Evolutionary conservation across 2,797 vertebrate genomes (phyloP).

Genomic region (Nyctalus aviator): DNA sequence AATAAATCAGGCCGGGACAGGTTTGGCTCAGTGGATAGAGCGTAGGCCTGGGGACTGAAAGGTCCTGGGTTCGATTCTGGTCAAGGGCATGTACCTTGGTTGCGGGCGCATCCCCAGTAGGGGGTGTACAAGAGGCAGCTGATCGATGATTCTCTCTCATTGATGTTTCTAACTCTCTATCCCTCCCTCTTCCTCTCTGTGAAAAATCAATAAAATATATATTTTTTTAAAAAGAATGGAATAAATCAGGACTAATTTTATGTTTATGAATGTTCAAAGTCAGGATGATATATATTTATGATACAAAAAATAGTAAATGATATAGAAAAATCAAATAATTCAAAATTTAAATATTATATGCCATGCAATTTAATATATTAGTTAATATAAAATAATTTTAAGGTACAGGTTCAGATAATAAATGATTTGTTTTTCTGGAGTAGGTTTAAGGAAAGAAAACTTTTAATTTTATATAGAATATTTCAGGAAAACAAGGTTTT

Average conservation of each 20-base stretch:
- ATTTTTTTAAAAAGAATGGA: too few species aligned
- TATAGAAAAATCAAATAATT: neutral
- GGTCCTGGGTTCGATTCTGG: too few species aligned
- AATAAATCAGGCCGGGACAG: neutral
- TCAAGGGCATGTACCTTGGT: too few species aligned
- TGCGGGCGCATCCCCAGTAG: too few species aligned
- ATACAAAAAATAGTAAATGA: neutral
- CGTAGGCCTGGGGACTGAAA: too few species aligned
- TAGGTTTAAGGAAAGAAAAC: neutral
- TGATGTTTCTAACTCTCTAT: too few species aligned
- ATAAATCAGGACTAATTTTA: neutral
- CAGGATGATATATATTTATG: neutral
- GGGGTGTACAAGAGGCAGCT: too few species aligned
- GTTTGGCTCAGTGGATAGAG: too few species aligned
- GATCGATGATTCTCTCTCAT: too few species aligned
- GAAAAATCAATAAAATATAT: too few species aligned
- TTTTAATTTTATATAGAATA: neutral
- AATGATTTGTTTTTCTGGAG: neutral
- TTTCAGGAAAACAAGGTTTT: neutral
- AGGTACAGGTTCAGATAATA: neutral
- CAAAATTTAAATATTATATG: neutral
- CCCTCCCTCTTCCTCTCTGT: too few species aligned
- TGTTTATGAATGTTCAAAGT: neutral
- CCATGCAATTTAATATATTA: neutral
- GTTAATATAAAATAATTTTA: slow-evolving; percentile 37